Base-by-base conservation (phyloP, 2,888 invertebrate genomes). In the Nomada flava region DNA sequence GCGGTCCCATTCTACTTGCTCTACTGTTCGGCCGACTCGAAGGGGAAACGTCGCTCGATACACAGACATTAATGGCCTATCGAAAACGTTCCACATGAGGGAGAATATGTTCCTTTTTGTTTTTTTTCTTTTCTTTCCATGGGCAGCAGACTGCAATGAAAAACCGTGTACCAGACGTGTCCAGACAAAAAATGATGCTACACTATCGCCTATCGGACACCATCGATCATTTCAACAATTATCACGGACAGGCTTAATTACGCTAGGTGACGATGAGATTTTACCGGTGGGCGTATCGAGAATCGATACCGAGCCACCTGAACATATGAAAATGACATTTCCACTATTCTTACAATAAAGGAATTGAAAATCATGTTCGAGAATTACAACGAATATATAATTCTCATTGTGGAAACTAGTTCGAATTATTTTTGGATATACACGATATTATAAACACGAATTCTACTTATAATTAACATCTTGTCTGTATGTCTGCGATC, bases 191-290 rank as follows among this genome's bases (percentile, higher is more conserved):
- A 67, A 47, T 47, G 20, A 55, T 26, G 63, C 42, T 4, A 5
- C 63, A 26, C 29, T 36, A n/a, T 13, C 36, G 44, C 47, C 55
- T 71, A 60, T 55, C 23, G 53, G 26, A 47, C 36, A 15, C 59
- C 47, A 65, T 70, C 69, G 69, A 69, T 76, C 63, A 69, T 36
- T 57, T 26, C 52, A 20, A 23, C 64, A 79, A 64, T 77, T 70
- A 77, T 77, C 53, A 36, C 47, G 42, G 63, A 42, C 69, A 50
- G 63, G 68, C 52, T 76, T 76, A 70, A 76, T 76, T 76, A 71
- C 63, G 20, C 72, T 15, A 59, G 64, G 18, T 42, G 64, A 23
- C 72, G 64, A 47, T 47, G 20, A 50, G 50, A 71, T 64, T 76
- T 63, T 50, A 47, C 55, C 50, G 26, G 26, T 23, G 55, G 15